Percentiles rank a stretch among this genome's conserved stretches.
phyloP scores from a whole-genome alignment of 2,797 vertebrate genomes.

The Chanos chanos region DNA sequence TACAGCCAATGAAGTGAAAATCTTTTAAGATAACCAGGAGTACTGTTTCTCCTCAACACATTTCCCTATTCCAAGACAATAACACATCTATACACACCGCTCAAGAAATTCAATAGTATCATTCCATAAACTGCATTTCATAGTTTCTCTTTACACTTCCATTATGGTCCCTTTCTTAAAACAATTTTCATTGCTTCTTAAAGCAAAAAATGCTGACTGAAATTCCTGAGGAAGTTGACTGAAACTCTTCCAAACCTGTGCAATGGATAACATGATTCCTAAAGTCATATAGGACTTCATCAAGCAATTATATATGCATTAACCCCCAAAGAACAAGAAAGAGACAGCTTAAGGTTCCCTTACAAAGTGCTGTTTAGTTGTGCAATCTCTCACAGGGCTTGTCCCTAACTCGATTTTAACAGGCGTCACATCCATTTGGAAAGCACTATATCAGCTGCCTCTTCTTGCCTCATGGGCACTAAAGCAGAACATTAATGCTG shows the following conservation, averaged over 20 bases:
- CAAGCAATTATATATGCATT: constrained; percentile 41
- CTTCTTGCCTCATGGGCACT: background rate
- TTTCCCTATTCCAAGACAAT: no score
- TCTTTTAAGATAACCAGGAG: no score
- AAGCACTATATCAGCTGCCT: constrained; percentile 11
- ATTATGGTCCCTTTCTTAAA: no score
- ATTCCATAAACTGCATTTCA: no score
- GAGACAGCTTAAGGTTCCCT: constrained; percentile 6
- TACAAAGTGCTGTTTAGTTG: background rate
- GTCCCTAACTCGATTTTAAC: constrained; percentile 17
- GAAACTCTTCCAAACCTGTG: constrained; percentile 16
- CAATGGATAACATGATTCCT: constrained; percentile 24
- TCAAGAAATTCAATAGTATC: no score
- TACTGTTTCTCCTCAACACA: no score
- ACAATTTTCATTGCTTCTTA: background rate
- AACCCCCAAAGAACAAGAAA: constrained; percentile 30
- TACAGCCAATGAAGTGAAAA: no score
- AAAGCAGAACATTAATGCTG: constrained; percentile 1
- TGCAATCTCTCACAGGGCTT: background rate
- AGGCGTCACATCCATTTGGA: constrained; percentile 11
- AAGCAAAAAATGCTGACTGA: constrained; percentile 1
- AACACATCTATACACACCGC: no score
- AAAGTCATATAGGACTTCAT: constrained; percentile 39
- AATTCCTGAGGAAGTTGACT: constrained; percentile 14
- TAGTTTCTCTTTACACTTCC: no score